phyloP scores from a whole-genome alignment of 2,113 vertebrate species.

The Microcebus jonahi region DNA sequence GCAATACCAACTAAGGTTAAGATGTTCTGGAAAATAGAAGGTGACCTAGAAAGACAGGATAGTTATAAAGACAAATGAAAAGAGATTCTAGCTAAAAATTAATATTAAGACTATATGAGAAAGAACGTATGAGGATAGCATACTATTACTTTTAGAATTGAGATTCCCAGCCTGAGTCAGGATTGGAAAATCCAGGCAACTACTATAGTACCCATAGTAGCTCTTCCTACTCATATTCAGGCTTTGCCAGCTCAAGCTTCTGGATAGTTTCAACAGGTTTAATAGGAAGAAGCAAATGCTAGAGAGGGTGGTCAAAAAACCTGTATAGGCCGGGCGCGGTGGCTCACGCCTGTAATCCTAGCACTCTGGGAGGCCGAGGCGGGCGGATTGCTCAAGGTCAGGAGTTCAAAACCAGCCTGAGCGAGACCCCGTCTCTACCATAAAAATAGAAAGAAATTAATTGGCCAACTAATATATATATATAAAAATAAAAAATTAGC shows the following conservation, averaged over 20 bases:
- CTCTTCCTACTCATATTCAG: background rate
- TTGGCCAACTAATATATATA: too few relatives aligned
- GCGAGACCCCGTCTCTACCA: too few relatives aligned
- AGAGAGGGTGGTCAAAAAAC: background rate
- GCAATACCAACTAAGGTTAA: constrained; percentile 5
- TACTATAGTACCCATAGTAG: background rate
- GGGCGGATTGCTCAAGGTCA: too few relatives aligned
- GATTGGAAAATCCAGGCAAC: background rate
- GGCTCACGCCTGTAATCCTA: too few relatives aligned
- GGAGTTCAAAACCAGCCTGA: too few relatives aligned
- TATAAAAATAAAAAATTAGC: too few relatives aligned
- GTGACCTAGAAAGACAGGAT: background rate
- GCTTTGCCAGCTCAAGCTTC: constrained; percentile 30
- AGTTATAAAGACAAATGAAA: constrained; percentile 33
- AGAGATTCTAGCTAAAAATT: background rate
- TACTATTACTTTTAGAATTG: constrained; percentile 29
- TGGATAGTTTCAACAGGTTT: background rate
- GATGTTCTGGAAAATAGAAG: background rate
- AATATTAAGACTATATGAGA: background rate
- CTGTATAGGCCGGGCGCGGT: too few relatives aligned
- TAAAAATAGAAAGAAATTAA: too few relatives aligned
- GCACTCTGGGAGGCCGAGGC: too few relatives aligned
- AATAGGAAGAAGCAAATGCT: constrained; percentile 10
- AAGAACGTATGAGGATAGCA: background rate
- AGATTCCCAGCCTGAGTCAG: background rate